A percentile compares a stretch with the other conserved stretches of the same genome.
Evolutionary conservation across 2,113 vertebrate species (phyloP).

Genomic region (Hemiscyllium ocellatum): DNA sequence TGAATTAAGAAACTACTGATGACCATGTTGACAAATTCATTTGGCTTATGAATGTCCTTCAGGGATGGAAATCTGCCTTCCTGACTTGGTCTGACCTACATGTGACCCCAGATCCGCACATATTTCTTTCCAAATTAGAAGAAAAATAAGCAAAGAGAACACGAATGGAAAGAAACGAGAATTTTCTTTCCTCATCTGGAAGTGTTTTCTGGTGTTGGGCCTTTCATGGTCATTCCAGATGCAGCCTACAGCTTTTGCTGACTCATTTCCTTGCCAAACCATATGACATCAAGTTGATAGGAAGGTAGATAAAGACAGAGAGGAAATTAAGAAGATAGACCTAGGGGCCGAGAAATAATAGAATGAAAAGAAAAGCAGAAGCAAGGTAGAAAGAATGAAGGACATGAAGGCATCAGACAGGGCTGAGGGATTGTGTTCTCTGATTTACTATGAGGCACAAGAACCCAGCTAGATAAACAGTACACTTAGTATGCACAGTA

Average conservation of each 20-base stretch:
- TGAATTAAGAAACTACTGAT: too few relatives aligned
- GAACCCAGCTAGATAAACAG: neutral
- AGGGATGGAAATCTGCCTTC: too few relatives aligned
- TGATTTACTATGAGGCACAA: neutral
- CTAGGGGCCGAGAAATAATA: neutral
- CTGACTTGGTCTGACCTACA: too few relatives aligned
- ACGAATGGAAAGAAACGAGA: neutral
- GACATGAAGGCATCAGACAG: neutral
- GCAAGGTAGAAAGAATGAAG: neutral
- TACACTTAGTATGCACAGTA: neutral
- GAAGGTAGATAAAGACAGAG: neutral
- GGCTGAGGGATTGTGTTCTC: neutral
- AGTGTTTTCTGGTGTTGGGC: neutral
- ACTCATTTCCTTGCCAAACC: neutral
- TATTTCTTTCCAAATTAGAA: too few relatives aligned
- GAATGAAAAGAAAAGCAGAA: neutral
- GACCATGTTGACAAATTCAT: too few relatives aligned
- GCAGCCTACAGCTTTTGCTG: neutral
- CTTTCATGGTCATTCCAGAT: neutral
- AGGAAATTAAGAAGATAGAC: neutral
- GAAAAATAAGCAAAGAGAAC: neutral
- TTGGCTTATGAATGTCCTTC: too few relatives aligned
- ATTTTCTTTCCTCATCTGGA: too few relatives aligned
- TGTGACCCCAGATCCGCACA: too few relatives aligned
- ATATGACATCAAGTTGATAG: neutral